phyloP scores from a whole-genome alignment of 2,888 invertebrate species.

The Melipona beecheii region DNA sequence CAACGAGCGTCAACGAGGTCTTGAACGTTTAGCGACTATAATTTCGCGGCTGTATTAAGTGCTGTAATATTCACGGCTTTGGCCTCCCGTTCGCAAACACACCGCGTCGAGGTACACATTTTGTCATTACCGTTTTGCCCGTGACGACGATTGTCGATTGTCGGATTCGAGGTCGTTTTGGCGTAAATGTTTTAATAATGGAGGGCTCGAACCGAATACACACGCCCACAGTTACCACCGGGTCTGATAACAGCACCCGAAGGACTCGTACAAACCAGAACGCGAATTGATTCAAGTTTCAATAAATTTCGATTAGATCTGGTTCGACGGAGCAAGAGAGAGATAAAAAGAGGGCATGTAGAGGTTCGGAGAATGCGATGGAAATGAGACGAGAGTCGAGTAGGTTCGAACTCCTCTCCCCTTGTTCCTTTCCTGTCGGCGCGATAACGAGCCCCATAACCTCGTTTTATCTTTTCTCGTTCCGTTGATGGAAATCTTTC shows the following conservation, averaged over 20 bases:
- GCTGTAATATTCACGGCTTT: not conserved
- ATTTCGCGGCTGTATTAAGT: not conserved
- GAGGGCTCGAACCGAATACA: constrained; percentile 18
- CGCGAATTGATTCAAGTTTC: constrained; percentile 56
- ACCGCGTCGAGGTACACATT: not conserved
- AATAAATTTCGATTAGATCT: constrained; percentile 69
- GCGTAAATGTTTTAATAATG: constrained; percentile 34
- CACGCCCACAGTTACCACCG: constrained; percentile 17
- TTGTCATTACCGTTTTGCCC: too few species aligned
- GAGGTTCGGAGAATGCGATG: not conserved
- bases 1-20: too few species aligned
- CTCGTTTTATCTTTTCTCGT: constrained; percentile 58
- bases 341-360: constrained; percentile 4
- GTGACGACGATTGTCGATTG: not conserved
- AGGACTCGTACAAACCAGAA: constrained; percentile 33
- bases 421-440: constrained; percentile 11
- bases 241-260: constrained; percentile 8
- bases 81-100: not conserved
- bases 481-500: constrained; percentile 14
- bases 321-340: not conserved
- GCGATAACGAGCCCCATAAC: constrained; percentile 71
- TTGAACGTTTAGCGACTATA: too few species aligned
- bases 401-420: constrained; percentile 26
- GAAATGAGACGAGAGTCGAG: constrained; percentile 1
- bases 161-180: not conserved